Conservation (phyloP, 2,113 vertebrate genomes). For the Percopsis transmontana region DNA sequence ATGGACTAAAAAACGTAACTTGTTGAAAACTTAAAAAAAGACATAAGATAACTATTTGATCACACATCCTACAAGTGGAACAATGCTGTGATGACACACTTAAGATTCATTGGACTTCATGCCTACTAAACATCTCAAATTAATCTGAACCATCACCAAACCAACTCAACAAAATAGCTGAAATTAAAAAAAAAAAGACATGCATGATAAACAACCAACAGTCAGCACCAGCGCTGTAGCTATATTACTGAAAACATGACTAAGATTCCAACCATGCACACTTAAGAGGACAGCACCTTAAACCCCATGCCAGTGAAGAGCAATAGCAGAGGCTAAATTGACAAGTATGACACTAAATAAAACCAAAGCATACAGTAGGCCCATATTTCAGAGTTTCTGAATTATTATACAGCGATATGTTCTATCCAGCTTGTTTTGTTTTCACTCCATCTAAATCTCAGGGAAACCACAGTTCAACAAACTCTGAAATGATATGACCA, state of each 20-base stretch:
- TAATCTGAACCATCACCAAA: conserved; percentile 39
- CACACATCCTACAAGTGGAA: conserved; percentile 13
- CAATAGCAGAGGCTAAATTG: conserved; percentile 14
- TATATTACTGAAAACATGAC: background rate
- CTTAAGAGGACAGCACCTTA: conserved; percentile 6
- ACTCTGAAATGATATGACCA: conserved; percentile 65
- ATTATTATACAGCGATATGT: conserved; percentile 3
- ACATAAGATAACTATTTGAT: conserved; percentile 13
- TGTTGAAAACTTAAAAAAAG: conserved; percentile 10
- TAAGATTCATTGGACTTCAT: conserved; percentile 49
- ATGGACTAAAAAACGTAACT: background rate
- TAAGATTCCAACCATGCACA: conserved; percentile 59
- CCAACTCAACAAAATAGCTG: conserved; percentile 30
- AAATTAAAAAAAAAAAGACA: conserved; percentile 48
- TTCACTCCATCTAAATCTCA: background rate
- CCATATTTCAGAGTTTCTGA: conserved; percentile 68
- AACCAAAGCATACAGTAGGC: conserved; percentile 22
- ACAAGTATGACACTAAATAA: conserved; percentile 27
- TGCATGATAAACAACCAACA: conserved; percentile 52
- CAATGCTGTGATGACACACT: conserved; percentile 16
- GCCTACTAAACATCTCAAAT: conserved; percentile 45
- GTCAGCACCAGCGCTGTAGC: conserved; percentile 14
- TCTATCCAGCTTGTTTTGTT: background rate
- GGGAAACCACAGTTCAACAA: conserved; percentile 49
- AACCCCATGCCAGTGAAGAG: conserved; percentile 56